phyloP scores from a whole-genome alignment of 2,888 invertebrate genomes.

The Aleiodes testaceus region DNA sequence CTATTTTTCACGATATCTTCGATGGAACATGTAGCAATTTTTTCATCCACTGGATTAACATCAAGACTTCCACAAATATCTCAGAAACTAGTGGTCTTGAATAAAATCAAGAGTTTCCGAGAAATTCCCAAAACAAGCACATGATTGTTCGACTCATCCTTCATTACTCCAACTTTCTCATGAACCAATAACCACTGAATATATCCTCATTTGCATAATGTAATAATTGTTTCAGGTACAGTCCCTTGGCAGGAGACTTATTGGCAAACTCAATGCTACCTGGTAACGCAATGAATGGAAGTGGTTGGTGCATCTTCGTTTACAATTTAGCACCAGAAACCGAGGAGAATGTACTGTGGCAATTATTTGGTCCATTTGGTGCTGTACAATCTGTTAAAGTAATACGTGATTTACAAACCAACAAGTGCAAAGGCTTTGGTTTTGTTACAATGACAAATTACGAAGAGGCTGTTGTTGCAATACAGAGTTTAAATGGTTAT shows the following conservation, averaged over 20 bases:
- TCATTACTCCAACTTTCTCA: no score
- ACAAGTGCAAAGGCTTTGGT: slow-evolving; percentile 96
- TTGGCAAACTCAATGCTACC: slow-evolving; percentile 84
- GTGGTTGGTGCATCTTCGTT: slow-evolving; percentile 95
- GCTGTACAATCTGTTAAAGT: slow-evolving; percentile 95
- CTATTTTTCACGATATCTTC: no score
- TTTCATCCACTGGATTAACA: neutral
- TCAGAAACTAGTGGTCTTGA: no score
- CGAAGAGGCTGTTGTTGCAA: slow-evolving; percentile 93
- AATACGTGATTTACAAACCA: slow-evolving; percentile 91
- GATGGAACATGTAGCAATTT: neutral
- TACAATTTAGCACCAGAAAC: slow-evolving; percentile 97
- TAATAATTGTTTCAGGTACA: slow-evolving; percentile 78
- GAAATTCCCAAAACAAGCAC: no score
- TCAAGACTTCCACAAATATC: no score
- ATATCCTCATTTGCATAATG: no score
- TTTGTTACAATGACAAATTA: slow-evolving; percentile 97
- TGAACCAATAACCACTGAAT: no score
- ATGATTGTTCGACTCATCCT: no score
- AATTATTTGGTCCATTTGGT: slow-evolving; percentile 95
- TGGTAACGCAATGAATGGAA: slow-evolving; percentile 79
- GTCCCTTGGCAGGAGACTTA: slow-evolving; percentile 89
- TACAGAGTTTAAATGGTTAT: slow-evolving; percentile 93
- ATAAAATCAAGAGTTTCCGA: no score
- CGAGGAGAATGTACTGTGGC: slow-evolving; percentile 96